A percentile compares a stretch with the other conserved stretches of the same genome.
phyloP scores from a whole-genome alignment of 2,888 invertebrate species.

The Frankliniella fusca region DNA sequence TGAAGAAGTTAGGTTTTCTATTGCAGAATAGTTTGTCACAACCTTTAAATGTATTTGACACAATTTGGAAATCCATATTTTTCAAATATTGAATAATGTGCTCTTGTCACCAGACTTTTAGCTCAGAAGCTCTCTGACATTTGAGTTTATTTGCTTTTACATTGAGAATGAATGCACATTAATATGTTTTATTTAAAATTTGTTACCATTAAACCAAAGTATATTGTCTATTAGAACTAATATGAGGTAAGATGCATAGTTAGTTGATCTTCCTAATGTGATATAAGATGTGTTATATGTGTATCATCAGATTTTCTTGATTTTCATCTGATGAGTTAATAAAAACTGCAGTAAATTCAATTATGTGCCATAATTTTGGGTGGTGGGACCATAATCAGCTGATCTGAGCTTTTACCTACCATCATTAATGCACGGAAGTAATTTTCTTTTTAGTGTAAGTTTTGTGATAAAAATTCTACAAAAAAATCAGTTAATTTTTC shows the following conservation, averaged over 20 bases:
- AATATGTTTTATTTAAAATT: background rate
- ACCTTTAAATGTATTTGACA: background rate
- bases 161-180: background rate
- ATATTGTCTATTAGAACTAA: constrained; percentile 22
- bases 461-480: background rate
- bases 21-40: too few species aligned
- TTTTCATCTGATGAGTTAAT: constrained; percentile 9
- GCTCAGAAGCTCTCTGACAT: too few species aligned
- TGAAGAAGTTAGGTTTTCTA: background rate
- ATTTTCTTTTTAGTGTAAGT: background rate
- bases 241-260: background rate
- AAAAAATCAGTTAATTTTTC: background rate
- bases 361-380: constrained; percentile 13
- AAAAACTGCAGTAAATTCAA: constrained; percentile 17
- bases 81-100: background rate
- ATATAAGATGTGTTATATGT: constrained; percentile 25
- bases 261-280: constrained; percentile 26
- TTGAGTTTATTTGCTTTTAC: too few species aligned
- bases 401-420: background rate
- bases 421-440: background rate
- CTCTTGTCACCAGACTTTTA: too few species aligned
- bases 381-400: constrained; percentile 19
- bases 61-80: background rate
- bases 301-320: constrained; percentile 10
- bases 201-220: constrained; percentile 26